Evolutionary conservation across 2,888 invertebrate genomes (phyloP), one percentile per base, ranked within the genome.

Genomic region (Erpobdella octoculata): DNA sequence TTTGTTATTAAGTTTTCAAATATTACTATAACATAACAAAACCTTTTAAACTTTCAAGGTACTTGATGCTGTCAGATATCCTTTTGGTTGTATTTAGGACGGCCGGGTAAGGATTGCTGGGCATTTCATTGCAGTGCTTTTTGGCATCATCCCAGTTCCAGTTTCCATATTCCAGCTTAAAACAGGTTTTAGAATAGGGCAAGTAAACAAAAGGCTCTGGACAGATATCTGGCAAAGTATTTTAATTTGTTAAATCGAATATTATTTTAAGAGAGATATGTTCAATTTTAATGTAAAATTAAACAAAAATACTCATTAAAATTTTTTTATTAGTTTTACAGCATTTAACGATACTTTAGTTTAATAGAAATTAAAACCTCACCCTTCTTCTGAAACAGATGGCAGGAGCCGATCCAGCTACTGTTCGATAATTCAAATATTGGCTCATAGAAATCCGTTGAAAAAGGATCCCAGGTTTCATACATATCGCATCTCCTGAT

Each of bases 101-200:
- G 53, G 53, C 53, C 4, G 53, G 53, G 28, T 25, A 53, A 1
- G 53, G 21, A n/a, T 53, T 53, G 28, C 8, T 28, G n/a, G n/a
- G n/a, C 21, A 53, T 21, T 5, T 21, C 21, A 28, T 53, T 53
- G 18, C 53, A 53, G 21, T 25, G 12, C 15, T 21, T 12, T 15
- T 28, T 53, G 53, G 53, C 53, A 15, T 53, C 53, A 8, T 53
- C 21, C 53, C 53, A 53, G 28, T 53, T 53, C 53, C 53, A 53
- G 1, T 2, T 28, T 12, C 53, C 53, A 21, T 25, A 25, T 28
- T 28, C 21, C 9, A 53, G 53, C 3, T 21, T 25, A 15, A 53
- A 25, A n/a, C 53, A 53, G 8, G 21, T 53, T 53, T 53, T 53
- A 21, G 21, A 53, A 8, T 53, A 28, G 8, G 53, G 53, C n/a